Base-by-base conservation (phyloP, 2,888 invertebrate species). In the Pristionchus japonicus region DNA sequence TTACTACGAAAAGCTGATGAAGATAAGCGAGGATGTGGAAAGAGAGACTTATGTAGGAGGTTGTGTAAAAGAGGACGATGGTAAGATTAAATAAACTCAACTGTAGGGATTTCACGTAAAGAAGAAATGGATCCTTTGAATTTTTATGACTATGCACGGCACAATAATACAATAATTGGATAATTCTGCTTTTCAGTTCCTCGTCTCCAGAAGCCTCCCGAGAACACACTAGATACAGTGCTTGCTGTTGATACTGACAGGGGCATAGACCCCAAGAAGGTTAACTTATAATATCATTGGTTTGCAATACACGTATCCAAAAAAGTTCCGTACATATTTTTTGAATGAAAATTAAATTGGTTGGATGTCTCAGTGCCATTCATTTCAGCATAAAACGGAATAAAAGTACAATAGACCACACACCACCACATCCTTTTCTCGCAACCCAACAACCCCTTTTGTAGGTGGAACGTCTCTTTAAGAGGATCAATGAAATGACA, bases 1-100 rank as follows among this genome's bases (percentile, higher is more conserved):
- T 2, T 86, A 86, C 49, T 70, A 86, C 13, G 70, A 70, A 1
- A 70, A 70, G 86, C 37, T 86, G 31, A n/a, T 34, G 70, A 86
- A 31, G 23, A 49, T 86, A 4, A 86, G 86, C 43, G 67, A 47
- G 9, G 86, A 86, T 15, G 47, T 70, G 70, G 86, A 86, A 15
- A 31, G 31, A 23, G 86, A 86, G 31, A 43, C 7, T 34, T 31
- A 7, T 3, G 31, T 23, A 20, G 74, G 67, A 67, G 31, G 2
- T 31, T 13, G 31, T 20, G 17, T 6, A 43, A 80, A 37, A 7
- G 67, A 67, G 1, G 67, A 34, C 15, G 34, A 34, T 31, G 34
- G 67, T 34, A 34, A 67, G 67, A 64, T 23, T 23, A 2, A n/a
- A 20, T 2, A 2, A 31, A 9, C 27, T 27, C 2, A 9, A 15